phyloP scores from a whole-genome alignment of 1,140 invertebrate genomes.

The Theocolax elegans region DNA sequence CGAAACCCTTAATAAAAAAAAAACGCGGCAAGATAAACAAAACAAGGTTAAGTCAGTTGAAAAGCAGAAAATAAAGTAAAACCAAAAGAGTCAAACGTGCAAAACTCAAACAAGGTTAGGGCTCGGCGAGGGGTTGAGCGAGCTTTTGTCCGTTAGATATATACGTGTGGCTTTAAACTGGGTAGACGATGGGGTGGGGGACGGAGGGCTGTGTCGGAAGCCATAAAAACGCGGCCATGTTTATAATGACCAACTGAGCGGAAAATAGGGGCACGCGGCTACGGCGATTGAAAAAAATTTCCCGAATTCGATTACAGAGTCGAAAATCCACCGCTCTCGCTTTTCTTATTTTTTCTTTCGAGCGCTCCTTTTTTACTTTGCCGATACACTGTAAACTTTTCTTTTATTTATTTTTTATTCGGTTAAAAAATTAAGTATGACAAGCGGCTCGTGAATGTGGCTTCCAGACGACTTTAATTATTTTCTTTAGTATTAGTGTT shows the following conservation, averaged over 20 bases:
- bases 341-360: too few species aligned
- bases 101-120: conserved; percentile 47
- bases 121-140: not conserved
- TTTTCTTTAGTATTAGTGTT: too few species aligned
- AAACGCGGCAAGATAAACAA: not conserved
- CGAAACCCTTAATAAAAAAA: not conserved
- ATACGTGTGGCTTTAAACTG: conserved; percentile 1
- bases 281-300: not conserved
- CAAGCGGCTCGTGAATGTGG: too few species aligned
- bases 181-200: not conserved
- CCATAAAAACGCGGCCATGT: conserved; percentile 40
- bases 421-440: too few species aligned
- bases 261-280: conserved; percentile 2
- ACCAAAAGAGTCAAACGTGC: conserved; percentile 45
- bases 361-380: too few species aligned
- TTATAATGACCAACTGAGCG: conserved; percentile 36
- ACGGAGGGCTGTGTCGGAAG: conserved; percentile 5
- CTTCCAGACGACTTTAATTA: too few species aligned
- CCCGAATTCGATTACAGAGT: not conserved
- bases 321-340: not conserved
- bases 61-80: conserved; percentile 32
- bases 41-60: conserved; percentile 18
- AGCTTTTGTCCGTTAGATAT: not conserved
- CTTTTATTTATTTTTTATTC: too few species aligned
- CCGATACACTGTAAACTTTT: too few species aligned